Evolutionary conservation across 2,113 vertebrate species (phyloP), one percentile per base, ranked within the genome.

Genomic region (Microtus ochrogaster): DNA sequence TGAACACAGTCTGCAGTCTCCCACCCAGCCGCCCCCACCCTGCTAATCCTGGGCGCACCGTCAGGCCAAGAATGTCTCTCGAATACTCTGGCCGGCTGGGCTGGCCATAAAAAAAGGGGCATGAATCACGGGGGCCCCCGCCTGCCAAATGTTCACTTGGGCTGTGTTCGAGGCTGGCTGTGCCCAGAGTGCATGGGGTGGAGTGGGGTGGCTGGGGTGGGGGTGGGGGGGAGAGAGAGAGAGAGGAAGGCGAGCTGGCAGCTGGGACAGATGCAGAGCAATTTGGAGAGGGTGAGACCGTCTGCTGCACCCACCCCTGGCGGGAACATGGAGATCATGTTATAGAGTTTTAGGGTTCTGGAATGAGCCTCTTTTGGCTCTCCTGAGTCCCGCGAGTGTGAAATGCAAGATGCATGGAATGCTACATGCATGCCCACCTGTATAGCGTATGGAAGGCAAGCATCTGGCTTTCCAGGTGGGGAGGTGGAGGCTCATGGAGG

Each of bases 101-200:
- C 97, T 97, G 95, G 97, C 97, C 92, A 91, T 89, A 91, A 90
- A 95, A 87, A 92, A 92, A 95, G 93, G 97, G 97, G 97, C 96
- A 97, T 98, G 98, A 98, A 98, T 98, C 98, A 98, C 61, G 6
- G 66, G 84, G 36, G 39, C 77, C 89, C 89, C 74, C 14, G 95
- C 95, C 58, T 55, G 95, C 98, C 98, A 98, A 98, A 96, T 0
- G 2, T 96, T 89, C 91, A 0, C 14, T 96, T 87, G 97, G 98
- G 97, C 92, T 24, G 77, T 96, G 97, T 97, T 97, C 36, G 94
- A 95, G 94, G 95, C 92, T 84, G 89, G 97, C 93, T 0, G 39
- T 97, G 96, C 95, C 94, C 94, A 7, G 97, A 95, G 92, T 65
- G 47, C 85, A 61, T 17, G 90, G 90, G 94, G 79, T 74, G 87